Conservation (phyloP, 2,797 vertebrate genomes). For the Sus cebifrons region DNA sequence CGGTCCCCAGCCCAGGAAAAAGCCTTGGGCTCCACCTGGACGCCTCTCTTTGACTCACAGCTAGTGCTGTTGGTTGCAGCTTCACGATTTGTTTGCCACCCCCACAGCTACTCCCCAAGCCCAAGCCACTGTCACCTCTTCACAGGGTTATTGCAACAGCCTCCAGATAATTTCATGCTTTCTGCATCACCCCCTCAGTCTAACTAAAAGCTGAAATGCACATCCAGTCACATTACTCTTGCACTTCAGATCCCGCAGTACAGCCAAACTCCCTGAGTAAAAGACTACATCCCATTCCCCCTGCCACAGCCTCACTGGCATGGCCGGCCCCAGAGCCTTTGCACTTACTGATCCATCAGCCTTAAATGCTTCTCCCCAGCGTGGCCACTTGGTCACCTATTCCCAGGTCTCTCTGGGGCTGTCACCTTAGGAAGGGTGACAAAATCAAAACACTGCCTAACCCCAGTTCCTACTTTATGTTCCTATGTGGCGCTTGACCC, state of each 20-base stretch:
- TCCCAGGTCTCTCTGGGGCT: background rate
- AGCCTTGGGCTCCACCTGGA: background rate
- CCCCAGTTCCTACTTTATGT: background rate
- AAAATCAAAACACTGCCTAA: background rate
- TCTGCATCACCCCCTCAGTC: fast-evolving
- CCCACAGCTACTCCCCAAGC: background rate
- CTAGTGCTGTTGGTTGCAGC: too few species aligned
- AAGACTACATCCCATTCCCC: fast-evolving
- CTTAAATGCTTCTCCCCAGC: too few species aligned
- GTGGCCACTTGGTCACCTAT: background rate
- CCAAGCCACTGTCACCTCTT: background rate
- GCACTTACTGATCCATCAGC: background rate
- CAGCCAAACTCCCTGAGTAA: background rate
- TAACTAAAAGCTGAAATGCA: background rate
- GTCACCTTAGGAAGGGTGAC: background rate
- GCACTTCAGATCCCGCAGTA: fast-evolving
- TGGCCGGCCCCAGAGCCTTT: background rate
- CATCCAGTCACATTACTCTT: fast-evolving
- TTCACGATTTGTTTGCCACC: background rate
- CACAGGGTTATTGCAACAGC: too few species aligned
- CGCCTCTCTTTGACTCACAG: background rate
- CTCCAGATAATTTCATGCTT: background rate
- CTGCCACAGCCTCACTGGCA: fast-evolving
- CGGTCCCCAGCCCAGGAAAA: too few species aligned
- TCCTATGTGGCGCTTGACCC: fast-evolving